These are phyloP conservation scores for Leucophenga maculata DNA, from an alignment of 2,888 invertebrate species.

Conservation along the genomic window DNA sequence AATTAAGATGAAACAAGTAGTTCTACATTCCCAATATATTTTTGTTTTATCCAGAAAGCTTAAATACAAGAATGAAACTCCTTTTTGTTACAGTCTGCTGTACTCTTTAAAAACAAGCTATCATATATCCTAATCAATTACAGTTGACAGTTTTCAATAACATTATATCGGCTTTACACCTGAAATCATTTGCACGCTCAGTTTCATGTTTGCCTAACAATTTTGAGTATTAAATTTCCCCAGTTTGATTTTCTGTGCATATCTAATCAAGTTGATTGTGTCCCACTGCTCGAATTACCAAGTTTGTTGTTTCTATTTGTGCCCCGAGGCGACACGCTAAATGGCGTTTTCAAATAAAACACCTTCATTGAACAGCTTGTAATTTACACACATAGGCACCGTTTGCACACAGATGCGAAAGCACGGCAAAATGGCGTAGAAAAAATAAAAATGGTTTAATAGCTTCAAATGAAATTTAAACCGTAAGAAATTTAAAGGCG, in stretches of 20 bases:
- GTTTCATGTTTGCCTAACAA: not conserved
- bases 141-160: constrained; percentile 15
- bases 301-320: not conserved
- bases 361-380: too few relatives aligned
- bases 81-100: too few relatives aligned
- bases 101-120: too few relatives aligned
- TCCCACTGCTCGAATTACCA: not conserved
- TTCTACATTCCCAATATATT: too few relatives aligned
- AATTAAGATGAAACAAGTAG: too few relatives aligned
- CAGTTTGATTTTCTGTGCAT: not conserved
- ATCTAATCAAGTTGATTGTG: constrained; percentile 1
- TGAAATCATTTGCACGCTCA: not conserved
- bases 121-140: constrained; percentile 11
- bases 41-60: too few relatives aligned
- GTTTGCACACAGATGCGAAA: not conserved
- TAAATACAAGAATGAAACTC: too few relatives aligned
- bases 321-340: too few relatives aligned
- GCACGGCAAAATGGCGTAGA: too few relatives aligned
- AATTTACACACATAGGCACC: not conserved
- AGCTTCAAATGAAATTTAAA: not conserved
- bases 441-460: not conserved
- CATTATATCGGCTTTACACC: not conserved
- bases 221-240: not conserved
- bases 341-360: too few relatives aligned
- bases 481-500: not conserved